These are phyloP conservation scores for Ormyrus thymus DNA, from an alignment of 2,888 invertebrate genomes.

Conservation along the genomic window DNA sequence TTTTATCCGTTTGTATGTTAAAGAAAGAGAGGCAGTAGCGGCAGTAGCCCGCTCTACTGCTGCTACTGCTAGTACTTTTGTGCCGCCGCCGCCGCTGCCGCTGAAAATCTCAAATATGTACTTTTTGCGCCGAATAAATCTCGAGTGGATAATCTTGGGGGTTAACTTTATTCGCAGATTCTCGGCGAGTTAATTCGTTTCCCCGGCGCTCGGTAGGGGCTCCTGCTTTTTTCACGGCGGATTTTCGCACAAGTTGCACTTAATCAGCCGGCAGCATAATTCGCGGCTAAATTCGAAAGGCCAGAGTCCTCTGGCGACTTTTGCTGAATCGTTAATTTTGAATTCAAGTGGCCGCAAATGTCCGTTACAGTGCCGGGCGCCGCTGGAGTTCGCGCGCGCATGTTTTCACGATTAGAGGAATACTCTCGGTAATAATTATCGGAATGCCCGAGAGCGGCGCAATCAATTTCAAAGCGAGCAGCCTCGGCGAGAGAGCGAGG, in stretches of 20 bases:
- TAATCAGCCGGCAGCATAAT: slow-evolving; percentile 20
- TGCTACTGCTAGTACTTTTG: too few relatives aligned
- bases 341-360: slow-evolving; percentile 15
- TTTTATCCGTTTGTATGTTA: background rate
- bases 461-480: slow-evolving; percentile 55
- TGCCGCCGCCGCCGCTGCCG: background rate
- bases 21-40: background rate
- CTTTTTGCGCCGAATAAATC: slow-evolving; percentile 40
- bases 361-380: background rate
- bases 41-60: too few relatives aligned
- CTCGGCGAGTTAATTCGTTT: slow-evolving; percentile 14
- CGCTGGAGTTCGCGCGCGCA: background rate
- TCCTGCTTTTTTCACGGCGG: background rate
- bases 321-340: slow-evolving; percentile 13
- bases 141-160: slow-evolving; percentile 22
- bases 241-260: background rate
- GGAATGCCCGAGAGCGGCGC: slow-evolving; percentile 41
- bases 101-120: background rate
- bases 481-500: background rate
- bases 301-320: slow-evolving; percentile 2
- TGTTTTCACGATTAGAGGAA: slow-evolving; percentile 54
- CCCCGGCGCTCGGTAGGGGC: too few relatives aligned
- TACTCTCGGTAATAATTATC: slow-evolving; percentile 55
- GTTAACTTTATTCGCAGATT: slow-evolving; percentile 41
- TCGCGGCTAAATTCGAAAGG: slow-evolving; percentile 13